phyloP scores from a whole-genome alignment of 2,797 vertebrate species.

The Ptychadena robeensis region DNA sequence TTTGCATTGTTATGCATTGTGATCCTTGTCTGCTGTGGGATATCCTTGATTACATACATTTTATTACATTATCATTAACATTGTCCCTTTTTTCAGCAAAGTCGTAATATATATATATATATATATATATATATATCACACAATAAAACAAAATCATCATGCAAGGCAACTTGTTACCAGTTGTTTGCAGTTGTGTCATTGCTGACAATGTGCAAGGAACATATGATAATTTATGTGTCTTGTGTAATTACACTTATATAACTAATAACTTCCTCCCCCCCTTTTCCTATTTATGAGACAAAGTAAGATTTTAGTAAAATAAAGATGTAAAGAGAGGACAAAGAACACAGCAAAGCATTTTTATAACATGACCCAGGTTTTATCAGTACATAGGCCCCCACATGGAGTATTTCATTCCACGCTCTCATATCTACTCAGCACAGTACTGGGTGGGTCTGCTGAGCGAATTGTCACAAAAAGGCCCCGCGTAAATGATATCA shows the following conservation, averaged over 20 bases:
- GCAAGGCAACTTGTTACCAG: too few relatives aligned
- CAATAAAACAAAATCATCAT: too few relatives aligned
- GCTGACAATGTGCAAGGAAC: too few relatives aligned
- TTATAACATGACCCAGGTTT: background rate
- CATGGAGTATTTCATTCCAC: background rate
- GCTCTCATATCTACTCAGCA: constrained; percentile 8
- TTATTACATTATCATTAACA: too few relatives aligned
- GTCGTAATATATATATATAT: too few relatives aligned
- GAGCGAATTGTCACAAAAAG: constrained; percentile 35
- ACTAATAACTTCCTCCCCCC: background rate
- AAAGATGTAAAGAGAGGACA: background rate
- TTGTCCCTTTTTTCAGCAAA: too few relatives aligned
- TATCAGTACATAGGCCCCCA: background rate
- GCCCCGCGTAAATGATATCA: constrained; percentile 40
- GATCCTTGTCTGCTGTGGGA: too few relatives aligned
- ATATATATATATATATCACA: too few relatives aligned
- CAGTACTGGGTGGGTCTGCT: constrained; percentile 9
- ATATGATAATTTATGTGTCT: too few relatives aligned
- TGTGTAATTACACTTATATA: background rate
- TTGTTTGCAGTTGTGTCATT: too few relatives aligned
- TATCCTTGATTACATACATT: too few relatives aligned
- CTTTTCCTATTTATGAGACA: background rate
- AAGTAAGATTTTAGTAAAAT: background rate
- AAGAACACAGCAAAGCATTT: background rate
- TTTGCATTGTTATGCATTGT: too few relatives aligned